Percentiles rank a stretch among this genome's conserved stretches.
Conservation (phyloP, 2,888 invertebrate genomes). For the Mechanitis mazaeus region DNA sequence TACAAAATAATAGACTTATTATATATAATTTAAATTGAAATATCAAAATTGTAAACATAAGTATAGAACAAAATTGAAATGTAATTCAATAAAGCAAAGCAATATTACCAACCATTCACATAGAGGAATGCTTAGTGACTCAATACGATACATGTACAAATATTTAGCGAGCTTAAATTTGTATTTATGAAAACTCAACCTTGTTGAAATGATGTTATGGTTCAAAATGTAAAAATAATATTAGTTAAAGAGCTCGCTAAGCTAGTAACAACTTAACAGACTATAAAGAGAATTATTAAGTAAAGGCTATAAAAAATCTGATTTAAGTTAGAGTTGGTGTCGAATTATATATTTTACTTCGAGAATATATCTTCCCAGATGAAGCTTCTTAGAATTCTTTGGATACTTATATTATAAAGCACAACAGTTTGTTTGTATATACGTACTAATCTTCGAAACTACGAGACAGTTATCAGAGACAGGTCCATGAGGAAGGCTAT, state of each 20-base stretch:
- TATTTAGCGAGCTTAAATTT: slow-evolving; percentile 34
- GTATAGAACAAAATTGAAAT: slow-evolving; percentile 26
- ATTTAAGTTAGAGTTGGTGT: slow-evolving; percentile 30
- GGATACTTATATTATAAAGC: no score
- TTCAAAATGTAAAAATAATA: slow-evolving; percentile 14
- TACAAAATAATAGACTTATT: neutral
- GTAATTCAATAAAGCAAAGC: slow-evolving; percentile 28
- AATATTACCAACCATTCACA: slow-evolving; percentile 25
- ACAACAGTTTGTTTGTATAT: no score
- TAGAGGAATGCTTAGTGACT: slow-evolving; percentile 26
- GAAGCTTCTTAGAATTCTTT: no score
- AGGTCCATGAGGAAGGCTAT: no score
- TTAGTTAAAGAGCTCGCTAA: slow-evolving; percentile 34
- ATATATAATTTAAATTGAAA: slow-evolving; percentile 21
- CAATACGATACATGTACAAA: slow-evolving; percentile 28
- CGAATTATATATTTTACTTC: neutral
- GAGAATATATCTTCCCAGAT: no score
- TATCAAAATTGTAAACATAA: slow-evolving; percentile 25
- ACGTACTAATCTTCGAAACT: no score
- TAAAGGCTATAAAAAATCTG: slow-evolving; percentile 37
- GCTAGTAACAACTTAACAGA: slow-evolving; percentile 39
- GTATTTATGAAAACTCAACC: slow-evolving; percentile 12
- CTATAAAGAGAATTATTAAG: slow-evolving; percentile 52
- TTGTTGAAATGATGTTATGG: slow-evolving; percentile 15
- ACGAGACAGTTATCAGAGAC: no score